Percentiles rank a stretch among this genome's conserved stretches.
phyloP scores from a whole-genome alignment of 2,113 vertebrate species.

The Scomber japonicus region DNA sequence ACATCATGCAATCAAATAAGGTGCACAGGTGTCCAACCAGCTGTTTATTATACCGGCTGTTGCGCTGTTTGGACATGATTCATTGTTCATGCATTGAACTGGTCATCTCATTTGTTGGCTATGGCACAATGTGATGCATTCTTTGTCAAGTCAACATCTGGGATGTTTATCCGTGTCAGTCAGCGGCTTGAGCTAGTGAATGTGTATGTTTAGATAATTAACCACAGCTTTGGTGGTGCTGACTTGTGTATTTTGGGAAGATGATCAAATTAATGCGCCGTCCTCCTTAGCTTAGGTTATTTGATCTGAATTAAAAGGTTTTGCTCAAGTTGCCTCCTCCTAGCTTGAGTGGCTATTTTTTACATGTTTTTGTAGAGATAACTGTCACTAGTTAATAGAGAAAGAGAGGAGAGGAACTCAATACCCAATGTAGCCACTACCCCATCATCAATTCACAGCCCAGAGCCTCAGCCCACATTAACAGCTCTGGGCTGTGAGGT shows the following conservation, averaged over 20 bases:
- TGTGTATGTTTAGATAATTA: conserved; percentile 32
- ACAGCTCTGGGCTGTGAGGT: no score
- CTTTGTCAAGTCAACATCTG: conserved; percentile 60
- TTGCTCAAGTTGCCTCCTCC: background rate
- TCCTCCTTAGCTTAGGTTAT: background rate
- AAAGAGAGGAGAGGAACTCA: no score
- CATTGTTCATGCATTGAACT: conserved; percentile 53
- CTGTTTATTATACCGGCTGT: conserved; percentile 51
- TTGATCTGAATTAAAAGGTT: background rate
- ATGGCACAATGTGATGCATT: conserved; percentile 35
- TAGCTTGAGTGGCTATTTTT: no score
- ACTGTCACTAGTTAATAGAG: background rate
- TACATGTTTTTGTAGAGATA: no score
- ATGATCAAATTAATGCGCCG: background rate
- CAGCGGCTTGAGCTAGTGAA: conserved; percentile 21
- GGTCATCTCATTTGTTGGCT: conserved; percentile 58
- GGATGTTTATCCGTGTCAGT: conserved; percentile 46
- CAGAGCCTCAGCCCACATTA: no score
- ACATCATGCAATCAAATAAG: conserved; percentile 36
- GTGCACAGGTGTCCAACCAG: conserved; percentile 50
- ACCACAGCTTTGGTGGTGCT: background rate
- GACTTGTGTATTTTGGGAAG: background rate
- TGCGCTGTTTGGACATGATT: conserved; percentile 46
- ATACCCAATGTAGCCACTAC: no score
- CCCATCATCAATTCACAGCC: no score